phyloP scores from a whole-genome alignment of 2,113 vertebrate genomes.

The Columba janthina region DNA sequence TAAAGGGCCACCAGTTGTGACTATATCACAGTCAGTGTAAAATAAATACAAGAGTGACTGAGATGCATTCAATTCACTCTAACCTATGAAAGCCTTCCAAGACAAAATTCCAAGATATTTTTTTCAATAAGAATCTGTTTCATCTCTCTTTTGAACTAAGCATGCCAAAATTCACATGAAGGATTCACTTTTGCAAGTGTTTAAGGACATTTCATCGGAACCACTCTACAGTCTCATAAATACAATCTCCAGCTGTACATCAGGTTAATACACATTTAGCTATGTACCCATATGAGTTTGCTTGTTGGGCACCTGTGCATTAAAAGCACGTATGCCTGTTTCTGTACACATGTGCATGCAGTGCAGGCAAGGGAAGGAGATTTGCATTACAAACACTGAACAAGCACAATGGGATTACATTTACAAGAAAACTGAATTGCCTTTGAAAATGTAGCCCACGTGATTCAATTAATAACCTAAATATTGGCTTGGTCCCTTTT shows the following conservation, averaged over 20 bases:
- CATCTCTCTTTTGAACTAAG: background rate
- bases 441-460: background rate
- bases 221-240: background rate
- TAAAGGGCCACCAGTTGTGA: background rate
- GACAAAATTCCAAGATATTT: background rate
- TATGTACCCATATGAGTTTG: background rate
- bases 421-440: background rate
- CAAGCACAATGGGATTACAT: background rate
- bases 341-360: background rate
- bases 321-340: background rate
- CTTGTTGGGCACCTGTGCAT: background rate
- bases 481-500: background rate
- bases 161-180: background rate
- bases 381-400: background rate
- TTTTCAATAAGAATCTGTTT: background rate
- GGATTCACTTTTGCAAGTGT: background rate
- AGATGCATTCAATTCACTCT: background rate
- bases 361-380: background rate
- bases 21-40: background rate
- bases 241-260: background rate
- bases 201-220: background rate
- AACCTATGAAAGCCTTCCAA: background rate
- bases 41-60: background rate
- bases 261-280: background rate
- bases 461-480: background rate